Evolutionary conservation across 1,140 invertebrate species (phyloP).

Genomic region (Drosophila orosa): DNA sequence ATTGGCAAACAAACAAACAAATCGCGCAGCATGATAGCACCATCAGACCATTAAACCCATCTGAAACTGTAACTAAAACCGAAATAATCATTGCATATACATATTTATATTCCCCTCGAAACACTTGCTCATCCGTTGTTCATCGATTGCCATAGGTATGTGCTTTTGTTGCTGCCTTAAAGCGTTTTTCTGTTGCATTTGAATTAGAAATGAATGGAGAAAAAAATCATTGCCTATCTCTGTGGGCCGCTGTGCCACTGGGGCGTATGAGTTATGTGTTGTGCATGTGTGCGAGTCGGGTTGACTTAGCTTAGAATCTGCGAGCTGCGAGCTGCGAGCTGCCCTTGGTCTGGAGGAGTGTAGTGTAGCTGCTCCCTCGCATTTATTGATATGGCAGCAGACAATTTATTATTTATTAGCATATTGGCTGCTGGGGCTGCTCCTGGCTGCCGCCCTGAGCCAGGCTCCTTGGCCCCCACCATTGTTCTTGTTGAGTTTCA

Average conservation of each 20-base stretch:
- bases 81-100: constrained; percentile 32
- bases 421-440: constrained; percentile 54
- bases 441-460: constrained; percentile 17
- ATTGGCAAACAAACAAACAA: constrained; percentile 11
- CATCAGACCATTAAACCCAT: constrained; percentile 37
- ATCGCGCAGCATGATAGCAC: constrained; percentile 28
- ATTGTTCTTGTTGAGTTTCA: constrained; percentile 39
- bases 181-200: constrained; percentile 48
- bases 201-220: constrained; percentile 42
- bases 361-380: constrained; percentile 17
- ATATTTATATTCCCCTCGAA: neutral
- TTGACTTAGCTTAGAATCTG: constrained; percentile 6
- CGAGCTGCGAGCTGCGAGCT: no score
- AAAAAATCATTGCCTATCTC: constrained; percentile 46
- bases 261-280: constrained; percentile 55
- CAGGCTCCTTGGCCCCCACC: constrained; percentile 15
- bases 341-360: constrained; percentile 20
- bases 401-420: constrained; percentile 81
- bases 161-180: constrained; percentile 36
- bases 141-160: constrained; percentile 2
- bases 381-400: constrained; percentile 80
- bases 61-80: constrained; percentile 42
- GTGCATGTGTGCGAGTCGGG: constrained; percentile 37
- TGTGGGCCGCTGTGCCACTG: constrained; percentile 25
- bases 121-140: constrained; percentile 18